Conservation (phyloP, 2,888 invertebrate genomes). For the Elmis aenea region DNA sequence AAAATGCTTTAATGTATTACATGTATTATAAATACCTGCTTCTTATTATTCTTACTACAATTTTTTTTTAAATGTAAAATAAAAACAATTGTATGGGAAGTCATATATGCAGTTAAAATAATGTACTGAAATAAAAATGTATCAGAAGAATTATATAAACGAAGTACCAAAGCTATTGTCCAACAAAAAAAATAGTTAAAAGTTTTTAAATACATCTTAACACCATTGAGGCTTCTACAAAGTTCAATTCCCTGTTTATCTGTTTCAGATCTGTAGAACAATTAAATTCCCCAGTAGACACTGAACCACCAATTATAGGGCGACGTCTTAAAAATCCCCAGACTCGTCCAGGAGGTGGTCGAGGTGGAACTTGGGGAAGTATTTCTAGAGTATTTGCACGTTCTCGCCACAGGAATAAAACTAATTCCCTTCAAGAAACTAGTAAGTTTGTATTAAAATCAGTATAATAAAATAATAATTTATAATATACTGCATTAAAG, state of each 20-base stretch:
- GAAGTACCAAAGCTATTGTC: no score
- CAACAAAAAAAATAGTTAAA: no score
- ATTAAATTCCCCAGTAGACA: slow-evolving; percentile 72
- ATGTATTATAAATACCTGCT: no score
- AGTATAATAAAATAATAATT: no score
- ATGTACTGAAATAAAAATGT: no score
- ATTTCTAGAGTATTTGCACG: slow-evolving; percentile 87
- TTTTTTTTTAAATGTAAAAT: no score
- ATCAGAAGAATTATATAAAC: no score
- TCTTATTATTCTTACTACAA: no score
- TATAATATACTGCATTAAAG: no score
- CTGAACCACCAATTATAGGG: slow-evolving; percentile 51
- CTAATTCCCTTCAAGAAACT: slow-evolving; percentile 62
- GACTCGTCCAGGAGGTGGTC: slow-evolving; percentile 50
- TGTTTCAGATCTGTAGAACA: slow-evolving; percentile 69
- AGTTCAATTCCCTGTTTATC: background rate
- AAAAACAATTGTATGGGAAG: no score
- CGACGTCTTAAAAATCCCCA: slow-evolving; percentile 39
- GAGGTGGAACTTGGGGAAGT: slow-evolving; percentile 85
- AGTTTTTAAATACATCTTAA: background rate
- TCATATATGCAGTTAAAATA: no score
- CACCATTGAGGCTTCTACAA: background rate
- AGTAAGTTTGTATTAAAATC: slow-evolving; percentile 25
- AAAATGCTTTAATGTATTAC: no score
- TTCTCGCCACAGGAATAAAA: slow-evolving; percentile 76